phyloP scores from a whole-genome alignment of 2,888 invertebrate species.

The Zootermopsis nevadensis region DNA sequence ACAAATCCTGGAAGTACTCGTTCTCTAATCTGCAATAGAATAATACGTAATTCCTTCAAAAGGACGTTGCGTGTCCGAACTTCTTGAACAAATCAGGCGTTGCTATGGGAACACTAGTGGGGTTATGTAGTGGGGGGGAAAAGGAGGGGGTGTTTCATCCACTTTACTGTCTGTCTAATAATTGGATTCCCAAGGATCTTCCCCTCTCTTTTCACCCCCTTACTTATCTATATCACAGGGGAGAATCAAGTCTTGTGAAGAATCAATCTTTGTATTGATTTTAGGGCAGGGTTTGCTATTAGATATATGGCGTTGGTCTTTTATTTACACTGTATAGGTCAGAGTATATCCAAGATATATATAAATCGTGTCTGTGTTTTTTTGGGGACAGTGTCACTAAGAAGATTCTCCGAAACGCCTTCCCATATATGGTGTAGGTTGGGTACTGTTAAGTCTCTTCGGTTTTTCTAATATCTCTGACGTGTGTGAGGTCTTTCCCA shows the following conservation, averaged over 20 bases:
- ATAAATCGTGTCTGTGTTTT: background rate
- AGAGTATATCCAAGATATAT: background rate
- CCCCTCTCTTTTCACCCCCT: constrained; percentile 33
- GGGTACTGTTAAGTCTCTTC: too few relatives aligned
- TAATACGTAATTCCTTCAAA: constrained; percentile 22
- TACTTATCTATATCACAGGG: constrained; percentile 51
- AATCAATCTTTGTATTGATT: constrained; percentile 50
- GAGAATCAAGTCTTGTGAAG: constrained; percentile 40
- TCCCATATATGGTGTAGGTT: too few relatives aligned
- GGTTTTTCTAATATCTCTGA: too few relatives aligned
- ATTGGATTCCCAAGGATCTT: constrained; percentile 49
- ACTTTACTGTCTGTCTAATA: constrained; percentile 51
- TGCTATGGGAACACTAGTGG: constrained; percentile 45
- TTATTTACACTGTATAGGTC: background rate
- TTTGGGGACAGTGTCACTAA: too few relatives aligned
- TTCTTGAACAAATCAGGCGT: constrained; percentile 41
- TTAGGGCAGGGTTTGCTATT: constrained; percentile 43
- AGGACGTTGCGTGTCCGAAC: constrained; percentile 38
- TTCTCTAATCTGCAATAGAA: background rate
- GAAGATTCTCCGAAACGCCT: too few relatives aligned
- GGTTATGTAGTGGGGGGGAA: constrained; percentile 4
- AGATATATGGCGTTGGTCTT: background rate
- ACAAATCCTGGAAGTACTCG: too few relatives aligned
- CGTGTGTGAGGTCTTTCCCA: too few relatives aligned
- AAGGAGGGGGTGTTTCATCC: constrained; percentile 47